Conservation (phyloP, 2,888 invertebrate species). For the Gnatocerus cornutus region DNA sequence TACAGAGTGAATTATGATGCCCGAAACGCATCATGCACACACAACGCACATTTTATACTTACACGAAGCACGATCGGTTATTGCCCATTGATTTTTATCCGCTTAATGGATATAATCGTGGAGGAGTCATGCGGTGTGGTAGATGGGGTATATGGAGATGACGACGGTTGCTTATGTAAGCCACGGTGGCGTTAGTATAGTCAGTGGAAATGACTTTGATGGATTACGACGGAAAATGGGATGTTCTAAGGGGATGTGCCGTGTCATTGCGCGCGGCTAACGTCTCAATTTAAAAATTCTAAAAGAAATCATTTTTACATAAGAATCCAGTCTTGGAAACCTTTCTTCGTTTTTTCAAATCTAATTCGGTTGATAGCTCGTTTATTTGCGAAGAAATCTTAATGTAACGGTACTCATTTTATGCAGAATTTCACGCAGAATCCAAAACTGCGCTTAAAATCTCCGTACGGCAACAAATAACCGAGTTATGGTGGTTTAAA, state of each 20-base stretch:
- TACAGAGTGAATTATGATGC: constrained; percentile 65
- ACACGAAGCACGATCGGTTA: constrained; percentile 32
- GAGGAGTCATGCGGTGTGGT: constrained; percentile 31
- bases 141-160: constrained; percentile 29
- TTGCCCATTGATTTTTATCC: constrained; percentile 34
- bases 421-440: no score
- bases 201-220: neutral
- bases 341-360: no score
- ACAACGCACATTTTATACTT: constrained; percentile 11
- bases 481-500: no score
- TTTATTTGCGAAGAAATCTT: no score
- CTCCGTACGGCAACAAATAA: no score
- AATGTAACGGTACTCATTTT: no score
- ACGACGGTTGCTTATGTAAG: constrained; percentile 16
- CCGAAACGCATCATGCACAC: constrained; percentile 54
- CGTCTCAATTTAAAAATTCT: neutral
- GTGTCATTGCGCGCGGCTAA: neutral
- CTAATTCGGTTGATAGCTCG: no score
- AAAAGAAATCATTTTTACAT: no score
- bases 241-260: neutral
- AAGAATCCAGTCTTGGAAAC: no score
- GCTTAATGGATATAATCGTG: constrained; percentile 35
- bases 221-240: neutral
- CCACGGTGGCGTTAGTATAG: neutral
- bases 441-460: no score